Base-by-base conservation (phyloP, 2,888 invertebrate genomes). In the Cyclophora punctaria region DNA sequence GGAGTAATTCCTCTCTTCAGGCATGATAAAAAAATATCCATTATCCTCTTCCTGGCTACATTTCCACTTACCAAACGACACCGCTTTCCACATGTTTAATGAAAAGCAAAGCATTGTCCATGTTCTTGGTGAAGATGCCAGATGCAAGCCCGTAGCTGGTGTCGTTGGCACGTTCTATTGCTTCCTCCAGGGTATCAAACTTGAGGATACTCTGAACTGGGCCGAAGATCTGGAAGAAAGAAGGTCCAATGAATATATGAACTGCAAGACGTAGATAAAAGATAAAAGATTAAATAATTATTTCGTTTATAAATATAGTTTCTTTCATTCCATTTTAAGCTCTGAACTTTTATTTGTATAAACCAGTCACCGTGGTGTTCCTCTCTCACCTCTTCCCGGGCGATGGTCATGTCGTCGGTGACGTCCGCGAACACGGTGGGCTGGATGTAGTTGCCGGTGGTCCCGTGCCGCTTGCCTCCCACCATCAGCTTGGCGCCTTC, bases 151-250 rank as follows among this genome's bases (percentile, higher is more conserved):
- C 97, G 66, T 94, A 97, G 42, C 79, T 83, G 0, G 96, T 95
- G 57, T 91, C 85, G 74, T 97, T 97, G 5, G 96, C 95, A 59
- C 96, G 90, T 55, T 94, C 92, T 50, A 97, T 92, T 1, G 93
- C 95, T 78, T 97, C 97, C 2, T 93, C 93, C 46, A 95, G 69
- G 1, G 91, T 91, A 43, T 93, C 92, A 67, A 96, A 97, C 77
- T 95, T 95, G 42, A 96, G 83, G 63, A 97, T 95, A 49, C 92
- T 92, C 79, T 96, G 96, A 0, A 97, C 97, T 0, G 97, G 97
- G 0, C 97, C 97, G 73, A 97, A 97, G 62, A 97, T 97, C 95
- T 95, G 62, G 3, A 44, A 44, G 2, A 20, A 44, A 44, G 20
- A 44, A 20, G 33, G 2, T 20, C 20, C 20, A 20, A 20, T 20